These are phyloP conservation scores for Crambe crambe DNA, from an alignment of 37 sponge, comb jelly and placozoan species.

Conservation along the genomic window DNA sequence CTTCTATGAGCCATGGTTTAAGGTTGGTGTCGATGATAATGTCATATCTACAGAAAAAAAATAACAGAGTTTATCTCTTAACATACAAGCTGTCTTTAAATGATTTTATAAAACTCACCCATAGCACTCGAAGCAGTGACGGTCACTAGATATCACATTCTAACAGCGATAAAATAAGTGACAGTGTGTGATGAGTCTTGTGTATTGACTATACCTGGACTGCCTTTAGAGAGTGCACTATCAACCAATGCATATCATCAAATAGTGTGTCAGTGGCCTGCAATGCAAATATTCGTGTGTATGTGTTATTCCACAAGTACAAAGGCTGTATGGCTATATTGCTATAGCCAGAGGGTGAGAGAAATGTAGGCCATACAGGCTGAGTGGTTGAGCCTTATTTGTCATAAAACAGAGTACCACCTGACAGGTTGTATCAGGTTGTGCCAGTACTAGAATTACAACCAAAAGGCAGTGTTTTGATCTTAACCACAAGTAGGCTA, in stretches of 20 bases:
- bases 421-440: no score
- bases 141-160: constrained; percentile 92
- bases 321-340: neutral
- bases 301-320: neutral
- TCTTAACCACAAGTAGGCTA: no score
- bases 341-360: neutral
- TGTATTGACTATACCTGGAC: constrained; percentile 67
- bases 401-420: no score
- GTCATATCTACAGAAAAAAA: constrained; percentile 72
- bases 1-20: constrained; percentile 99
- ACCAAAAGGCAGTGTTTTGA: no score
- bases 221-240: constrained; percentile 94
- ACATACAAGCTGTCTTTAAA: neutral
- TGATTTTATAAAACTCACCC: constrained; percentile 56
- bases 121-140: constrained; percentile 95
- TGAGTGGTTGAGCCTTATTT: no score
- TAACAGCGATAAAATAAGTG: constrained; percentile 13
- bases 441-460: no score
- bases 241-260: constrained; percentile 95
- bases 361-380: no score
- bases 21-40: constrained; percentile 88
- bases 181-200: neutral
- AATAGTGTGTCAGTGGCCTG: constrained; percentile 81
- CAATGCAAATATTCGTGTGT: neutral
- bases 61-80: neutral